phyloP scores from a whole-genome alignment of 2,888 invertebrate genomes.

The Myathropa florea region DNA sequence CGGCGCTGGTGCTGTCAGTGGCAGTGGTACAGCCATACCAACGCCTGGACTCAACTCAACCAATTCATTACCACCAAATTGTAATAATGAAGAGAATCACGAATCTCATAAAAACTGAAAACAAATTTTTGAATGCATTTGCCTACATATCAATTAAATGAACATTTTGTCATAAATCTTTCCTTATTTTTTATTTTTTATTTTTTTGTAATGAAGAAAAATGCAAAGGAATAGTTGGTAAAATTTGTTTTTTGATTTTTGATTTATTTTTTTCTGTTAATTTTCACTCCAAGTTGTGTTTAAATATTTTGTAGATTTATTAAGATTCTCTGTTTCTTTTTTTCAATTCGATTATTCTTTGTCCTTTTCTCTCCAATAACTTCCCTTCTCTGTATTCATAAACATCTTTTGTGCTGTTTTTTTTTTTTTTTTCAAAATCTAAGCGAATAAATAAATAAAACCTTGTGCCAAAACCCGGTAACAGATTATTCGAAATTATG shows the following conservation, averaged over 20 bases:
- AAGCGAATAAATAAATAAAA: not conserved
- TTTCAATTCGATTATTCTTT: constrained; percentile 2
- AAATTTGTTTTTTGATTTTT: not conserved
- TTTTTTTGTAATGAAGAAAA: constrained; percentile 1
- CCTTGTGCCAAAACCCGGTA: constrained; percentile 28
- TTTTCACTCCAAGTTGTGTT: constrained; percentile 26
- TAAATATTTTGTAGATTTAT: constrained; percentile 30
- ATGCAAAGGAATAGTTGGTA: constrained; percentile 14
- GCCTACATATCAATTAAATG: constrained; percentile 48
- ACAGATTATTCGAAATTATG: constrained; percentile 19
- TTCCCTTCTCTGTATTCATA: constrained; percentile 8
- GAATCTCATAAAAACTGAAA: constrained; percentile 61
- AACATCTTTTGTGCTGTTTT: constrained; percentile 11
- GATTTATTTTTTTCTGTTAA: not conserved
- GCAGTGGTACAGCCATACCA: constrained; percentile 59
- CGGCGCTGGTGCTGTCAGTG: constrained; percentile 15
- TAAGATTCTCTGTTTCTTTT: constrained; percentile 29
- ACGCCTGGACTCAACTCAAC: constrained; percentile 66
- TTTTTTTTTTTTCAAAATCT: constrained; percentile 18
- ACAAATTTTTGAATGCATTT: constrained; percentile 51
- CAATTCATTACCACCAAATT: constrained; percentile 70
- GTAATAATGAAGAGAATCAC: constrained; percentile 73
- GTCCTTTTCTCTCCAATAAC: constrained; percentile 21
- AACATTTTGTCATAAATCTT: constrained; percentile 18
- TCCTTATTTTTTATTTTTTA: constrained; percentile 8